Evolutionary conservation across 2,113 vertebrate genomes (phyloP).

Genomic region (Cephalopterus ornatus): DNA sequence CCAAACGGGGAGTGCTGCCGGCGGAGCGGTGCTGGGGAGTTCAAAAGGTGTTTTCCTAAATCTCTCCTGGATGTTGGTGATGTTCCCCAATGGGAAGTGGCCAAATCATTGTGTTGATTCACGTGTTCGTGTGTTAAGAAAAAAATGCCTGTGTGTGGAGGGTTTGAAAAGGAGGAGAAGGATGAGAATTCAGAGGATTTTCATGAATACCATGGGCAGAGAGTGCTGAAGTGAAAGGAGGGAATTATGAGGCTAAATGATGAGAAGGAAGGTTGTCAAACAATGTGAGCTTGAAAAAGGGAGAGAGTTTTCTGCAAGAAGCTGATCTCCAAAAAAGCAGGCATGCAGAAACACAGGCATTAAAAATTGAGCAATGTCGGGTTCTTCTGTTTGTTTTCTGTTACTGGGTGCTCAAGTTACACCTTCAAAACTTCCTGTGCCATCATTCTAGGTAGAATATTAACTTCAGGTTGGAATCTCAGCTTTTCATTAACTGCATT

Average conservation of each 20-base stretch:
- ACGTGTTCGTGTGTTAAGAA: fast-evolving
- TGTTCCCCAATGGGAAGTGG: not conserved
- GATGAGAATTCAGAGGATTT: not conserved
- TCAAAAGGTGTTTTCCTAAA: not conserved
- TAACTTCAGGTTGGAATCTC: slow-evolving; percentile 1
- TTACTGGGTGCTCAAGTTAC: not conserved
- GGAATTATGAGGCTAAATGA: not conserved
- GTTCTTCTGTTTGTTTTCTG: not conserved
- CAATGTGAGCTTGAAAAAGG: not conserved
- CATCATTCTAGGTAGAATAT: not conserved
- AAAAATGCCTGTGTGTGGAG: not conserved
- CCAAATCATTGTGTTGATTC: not conserved
- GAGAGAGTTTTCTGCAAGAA: not conserved
- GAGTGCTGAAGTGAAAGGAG: not conserved
- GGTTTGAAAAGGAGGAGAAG: not conserved
- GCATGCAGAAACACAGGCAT: not conserved
- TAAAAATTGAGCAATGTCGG: not conserved
- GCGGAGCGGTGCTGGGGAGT: fast-evolving
- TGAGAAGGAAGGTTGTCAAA: not conserved
- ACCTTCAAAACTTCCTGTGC: not conserved
- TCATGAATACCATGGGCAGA: not conserved
- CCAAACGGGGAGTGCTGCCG: fast-evolving
- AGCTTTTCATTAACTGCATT: slow-evolving; percentile 10
- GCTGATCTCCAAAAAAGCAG: not conserved
- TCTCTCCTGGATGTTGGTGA: not conserved